Conservation (phyloP, 2,888 invertebrate genomes). For the Spisula subtruncata region DNA sequence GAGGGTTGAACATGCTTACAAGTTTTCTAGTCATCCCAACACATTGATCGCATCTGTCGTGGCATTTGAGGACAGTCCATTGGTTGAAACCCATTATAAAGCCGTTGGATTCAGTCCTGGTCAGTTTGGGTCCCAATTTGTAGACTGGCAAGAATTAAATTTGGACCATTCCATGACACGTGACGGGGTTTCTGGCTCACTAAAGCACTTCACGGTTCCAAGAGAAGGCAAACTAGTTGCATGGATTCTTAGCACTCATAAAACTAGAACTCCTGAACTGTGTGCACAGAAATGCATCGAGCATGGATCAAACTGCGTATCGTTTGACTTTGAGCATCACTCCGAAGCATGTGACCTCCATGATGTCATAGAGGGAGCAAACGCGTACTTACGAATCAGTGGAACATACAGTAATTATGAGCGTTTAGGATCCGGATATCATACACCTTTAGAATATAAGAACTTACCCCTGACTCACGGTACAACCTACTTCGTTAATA, state of each 20-base stretch:
- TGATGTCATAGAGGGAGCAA: slow-evolving; percentile 73
- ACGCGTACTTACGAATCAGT: slow-evolving; percentile 70
- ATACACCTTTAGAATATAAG: slow-evolving; percentile 66
- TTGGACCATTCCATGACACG: slow-evolving; percentile 63
- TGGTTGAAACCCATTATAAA: slow-evolving; percentile 64
- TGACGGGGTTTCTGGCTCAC: slow-evolving; percentile 39
- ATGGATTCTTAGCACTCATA: slow-evolving; percentile 58
- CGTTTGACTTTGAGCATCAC: slow-evolving; percentile 78
- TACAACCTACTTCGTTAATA: slow-evolving; percentile 75
- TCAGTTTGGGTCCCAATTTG: slow-evolving; percentile 72
- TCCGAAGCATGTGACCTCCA: slow-evolving; percentile 77
- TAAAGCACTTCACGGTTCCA: slow-evolving; percentile 72
- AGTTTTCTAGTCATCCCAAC: slow-evolving; percentile 77
- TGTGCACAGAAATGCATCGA: slow-evolving; percentile 74
- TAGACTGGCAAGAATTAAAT: slow-evolving; percentile 66
- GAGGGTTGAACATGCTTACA: slow-evolving; percentile 76
- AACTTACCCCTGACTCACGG: slow-evolving; percentile 73
- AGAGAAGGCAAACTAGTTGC: slow-evolving; percentile 75
- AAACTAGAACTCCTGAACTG: slow-evolving; percentile 50
- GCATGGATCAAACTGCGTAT: slow-evolving; percentile 72
- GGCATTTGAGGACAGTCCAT: slow-evolving; percentile 78
- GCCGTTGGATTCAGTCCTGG: slow-evolving; percentile 78
- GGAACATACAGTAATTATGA: slow-evolving; percentile 77
- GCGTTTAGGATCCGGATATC: slow-evolving; percentile 75
- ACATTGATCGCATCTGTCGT: slow-evolving; percentile 74